Evolutionary conservation across 2,888 invertebrate species (phyloP), one percentile per base, ranked within the genome.

Genomic region (Molanna angustata): DNA sequence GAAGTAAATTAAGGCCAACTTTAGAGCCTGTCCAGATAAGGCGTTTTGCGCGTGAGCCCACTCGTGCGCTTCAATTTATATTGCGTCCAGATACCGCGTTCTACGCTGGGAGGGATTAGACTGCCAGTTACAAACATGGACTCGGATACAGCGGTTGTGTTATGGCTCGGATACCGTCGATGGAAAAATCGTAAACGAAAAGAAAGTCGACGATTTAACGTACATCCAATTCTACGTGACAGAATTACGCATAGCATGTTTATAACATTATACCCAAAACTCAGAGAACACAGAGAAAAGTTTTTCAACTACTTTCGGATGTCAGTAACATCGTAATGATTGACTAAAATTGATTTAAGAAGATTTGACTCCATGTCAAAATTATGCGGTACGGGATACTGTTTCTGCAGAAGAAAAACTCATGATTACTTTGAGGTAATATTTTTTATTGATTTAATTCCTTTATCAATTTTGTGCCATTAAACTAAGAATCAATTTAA

Each of bases 271-370:
- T 61, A 59, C 19, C 58, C 55, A 47, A 58, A 57, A 2, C 46
- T 58, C 39, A 57, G 58, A 57, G 42, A 53, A 56, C 48, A 57
- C 22, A 48, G 35, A 41, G 50, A 60, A 53, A 61, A 60, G 45
- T 53, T 60, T 56, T 59, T 60, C 19, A 59, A 59, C 52, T 60
- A 55, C 42, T 59, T 60, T 32, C 54, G 54, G 31, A 59, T 59
- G 60, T 52, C 59, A 46, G 35, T 61, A 22, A 20, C 37, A 48
- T 49, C 57, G 31, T 54, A 18, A 40, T 40, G 40, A 40, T 16
- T 18, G 9, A 17, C 40, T 40, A 16, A 18, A 40, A 9, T 16
- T 40, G 3, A 40, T 40, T 11, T 4, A 18, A 17, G 40, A 40
- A 40, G 17, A 40, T 40, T 40, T 40, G 17, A 16, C 40, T 14